Conservation (phyloP, 2,797 vertebrate species). For the Neosilurus mollespiculum region DNA sequence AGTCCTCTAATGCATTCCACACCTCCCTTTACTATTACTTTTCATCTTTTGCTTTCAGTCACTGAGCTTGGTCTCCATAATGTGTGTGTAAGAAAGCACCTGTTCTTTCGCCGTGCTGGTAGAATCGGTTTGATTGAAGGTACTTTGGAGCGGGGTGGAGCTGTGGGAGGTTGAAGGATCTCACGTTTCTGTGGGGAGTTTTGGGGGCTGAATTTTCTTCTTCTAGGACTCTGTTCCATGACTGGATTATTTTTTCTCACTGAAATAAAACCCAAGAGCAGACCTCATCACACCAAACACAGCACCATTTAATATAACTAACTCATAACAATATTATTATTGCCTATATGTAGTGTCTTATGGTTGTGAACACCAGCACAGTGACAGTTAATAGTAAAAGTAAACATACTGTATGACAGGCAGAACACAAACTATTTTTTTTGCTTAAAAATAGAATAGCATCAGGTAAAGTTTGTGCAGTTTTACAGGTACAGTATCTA, state of each 20-base stretch:
- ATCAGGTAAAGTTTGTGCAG: too few relatives aligned
- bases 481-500: too few relatives aligned
- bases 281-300: neutral
- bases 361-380: neutral
- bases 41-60: neutral
- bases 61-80: too few relatives aligned
- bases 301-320: neutral
- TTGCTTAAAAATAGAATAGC: too few relatives aligned
- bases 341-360: neutral
- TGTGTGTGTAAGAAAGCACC: conserved; percentile 37
- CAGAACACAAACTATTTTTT: neutral
- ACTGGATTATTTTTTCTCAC: conserved; percentile 56
- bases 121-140: conserved; percentile 27
- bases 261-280: conserved; percentile 42
- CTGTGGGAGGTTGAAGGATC: conserved; percentile 33
- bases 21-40: neutral
- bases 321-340: neutral
- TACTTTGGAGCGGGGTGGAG: conserved; percentile 41
- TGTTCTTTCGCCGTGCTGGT: conserved; percentile 42
- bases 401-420: neutral
- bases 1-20: neutral
- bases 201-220: conserved; percentile 4
- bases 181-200: conserved; percentile 7
- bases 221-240: conserved; percentile 44
- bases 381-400: neutral